Conservation (phyloP, 2,888 invertebrate species). For the Acleris cristana region DNA sequence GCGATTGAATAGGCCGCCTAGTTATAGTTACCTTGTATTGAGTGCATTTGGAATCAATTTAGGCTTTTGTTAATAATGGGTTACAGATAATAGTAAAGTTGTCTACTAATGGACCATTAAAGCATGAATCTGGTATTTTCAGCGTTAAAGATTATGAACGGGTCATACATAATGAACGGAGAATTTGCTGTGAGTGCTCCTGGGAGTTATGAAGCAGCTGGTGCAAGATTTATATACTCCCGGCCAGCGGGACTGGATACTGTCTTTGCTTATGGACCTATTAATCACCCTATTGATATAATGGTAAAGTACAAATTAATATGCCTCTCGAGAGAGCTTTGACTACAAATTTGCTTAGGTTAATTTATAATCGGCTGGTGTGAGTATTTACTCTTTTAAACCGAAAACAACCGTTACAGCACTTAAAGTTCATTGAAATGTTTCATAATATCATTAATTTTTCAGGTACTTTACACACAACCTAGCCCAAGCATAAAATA, state of each 20-base stretch:
- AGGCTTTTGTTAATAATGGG: constrained; percentile 46
- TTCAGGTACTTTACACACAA: constrained; percentile 91
- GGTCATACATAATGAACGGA: constrained; percentile 92
- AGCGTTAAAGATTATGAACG: constrained; percentile 91
- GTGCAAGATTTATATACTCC: constrained; percentile 91
- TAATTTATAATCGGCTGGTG: not conserved
- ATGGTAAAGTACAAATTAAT: constrained; percentile 82
- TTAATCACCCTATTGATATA: constrained; percentile 90
- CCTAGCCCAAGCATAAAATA: constrained; percentile 95
- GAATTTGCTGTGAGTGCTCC: constrained; percentile 90
- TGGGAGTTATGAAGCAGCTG: constrained; percentile 90
- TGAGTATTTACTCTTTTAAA: too few species aligned
- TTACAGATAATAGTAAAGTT: constrained; percentile 23
- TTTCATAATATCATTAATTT: constrained; percentile 33
- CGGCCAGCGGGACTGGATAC: constrained; percentile 90
- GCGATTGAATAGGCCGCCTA: constrained; percentile 53
- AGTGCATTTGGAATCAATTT: constrained; percentile 58
- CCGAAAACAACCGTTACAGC: too few species aligned
- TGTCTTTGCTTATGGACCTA: constrained; percentile 91
- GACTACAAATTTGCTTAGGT: not conserved
- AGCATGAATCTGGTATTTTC: constrained; percentile 52
- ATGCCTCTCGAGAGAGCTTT: too few species aligned
- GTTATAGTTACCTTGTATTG: constrained; percentile 50
- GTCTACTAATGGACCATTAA: constrained; percentile 38
- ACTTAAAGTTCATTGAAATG: too few species aligned